These are phyloP conservation scores for Varanus komodoensis DNA, from an alignment of 2,113 vertebrate species.

Conservation along the genomic window DNA sequence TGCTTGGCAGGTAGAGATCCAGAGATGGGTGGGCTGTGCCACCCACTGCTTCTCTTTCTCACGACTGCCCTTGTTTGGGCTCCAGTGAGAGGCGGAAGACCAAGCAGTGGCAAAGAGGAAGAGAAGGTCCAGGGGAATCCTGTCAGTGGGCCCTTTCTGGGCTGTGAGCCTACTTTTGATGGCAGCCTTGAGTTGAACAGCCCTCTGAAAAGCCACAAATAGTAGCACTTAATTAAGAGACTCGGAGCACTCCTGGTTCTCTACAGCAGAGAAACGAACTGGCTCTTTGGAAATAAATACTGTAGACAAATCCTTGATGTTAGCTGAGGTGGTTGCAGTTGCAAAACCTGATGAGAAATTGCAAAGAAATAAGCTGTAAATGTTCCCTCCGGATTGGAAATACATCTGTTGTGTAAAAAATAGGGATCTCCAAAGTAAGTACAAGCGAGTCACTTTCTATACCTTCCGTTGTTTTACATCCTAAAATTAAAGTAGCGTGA, in stretches of 20 bases:
- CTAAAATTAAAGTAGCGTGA: not conserved
- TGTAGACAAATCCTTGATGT: conserved; percentile 17
- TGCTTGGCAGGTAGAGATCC: no score
- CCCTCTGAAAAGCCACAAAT: not conserved
- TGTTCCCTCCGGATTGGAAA: conserved; percentile 2
- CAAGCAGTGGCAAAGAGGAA: no score
- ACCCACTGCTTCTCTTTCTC: no score
- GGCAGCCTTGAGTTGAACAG: not conserved
- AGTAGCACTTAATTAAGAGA: not conserved
- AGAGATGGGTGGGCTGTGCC: no score
- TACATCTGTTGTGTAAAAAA: not conserved
- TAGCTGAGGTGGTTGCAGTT: conserved; percentile 11
- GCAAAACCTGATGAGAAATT: conserved; percentile 17
- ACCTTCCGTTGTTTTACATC: conserved; percentile 29
- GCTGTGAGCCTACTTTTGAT: no score
- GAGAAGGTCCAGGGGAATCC: no score
- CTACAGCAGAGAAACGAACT: conserved; percentile 9
- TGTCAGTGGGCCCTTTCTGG: no score
- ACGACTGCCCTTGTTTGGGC: no score
- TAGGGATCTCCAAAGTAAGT: conserved; percentile 11
- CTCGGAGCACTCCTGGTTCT: conserved; percentile 23
- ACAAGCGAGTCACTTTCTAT: conserved; percentile 2
- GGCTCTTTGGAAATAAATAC: not conserved
- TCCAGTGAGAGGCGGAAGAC: no score
- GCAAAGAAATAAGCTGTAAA: not conserved